phyloP scores from a whole-genome alignment of 2,113 vertebrate genomes.

The Axis porcinus region DNA sequence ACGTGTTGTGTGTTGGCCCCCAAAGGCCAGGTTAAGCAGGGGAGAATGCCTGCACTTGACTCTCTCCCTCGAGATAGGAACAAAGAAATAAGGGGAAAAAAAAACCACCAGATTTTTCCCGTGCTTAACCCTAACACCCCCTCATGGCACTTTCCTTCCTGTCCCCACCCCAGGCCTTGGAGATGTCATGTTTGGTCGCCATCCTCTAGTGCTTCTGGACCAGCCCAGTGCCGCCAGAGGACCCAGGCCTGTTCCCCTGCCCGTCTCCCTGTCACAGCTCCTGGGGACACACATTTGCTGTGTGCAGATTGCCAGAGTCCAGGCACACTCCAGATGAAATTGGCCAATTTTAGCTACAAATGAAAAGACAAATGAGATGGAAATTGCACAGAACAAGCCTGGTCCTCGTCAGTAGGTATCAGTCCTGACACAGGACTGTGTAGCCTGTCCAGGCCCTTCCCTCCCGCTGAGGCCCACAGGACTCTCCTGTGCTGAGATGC shows the following conservation, averaged over 20 bases:
- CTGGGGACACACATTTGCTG: background rate
- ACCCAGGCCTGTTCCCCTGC: background rate
- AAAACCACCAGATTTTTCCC: background rate
- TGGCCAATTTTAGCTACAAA: slow-evolving; percentile 46
- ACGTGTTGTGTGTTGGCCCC: no score
- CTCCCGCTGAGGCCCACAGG: background rate
- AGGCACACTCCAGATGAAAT: slow-evolving; percentile 23
- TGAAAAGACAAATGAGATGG: slow-evolving; percentile 49
- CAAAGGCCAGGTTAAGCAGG: background rate
- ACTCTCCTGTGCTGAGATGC: background rate
- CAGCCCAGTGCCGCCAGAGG: fast-evolving
- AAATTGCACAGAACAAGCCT: slow-evolving; percentile 34
- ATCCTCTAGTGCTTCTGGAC: background rate
- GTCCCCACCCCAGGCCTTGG: background rate
- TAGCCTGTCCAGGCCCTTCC: background rate
- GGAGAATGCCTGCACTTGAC: background rate
- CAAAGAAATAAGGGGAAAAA: background rate
- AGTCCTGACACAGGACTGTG: background rate
- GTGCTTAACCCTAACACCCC: background rate
- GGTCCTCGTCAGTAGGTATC: slow-evolving; percentile 5
- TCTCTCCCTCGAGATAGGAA: background rate
- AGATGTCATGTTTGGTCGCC: background rate
- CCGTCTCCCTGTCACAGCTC: background rate
- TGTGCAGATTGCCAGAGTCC: slow-evolving; percentile 28
- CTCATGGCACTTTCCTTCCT: background rate